Conservation (phyloP, 2,113 vertebrate genomes). For the Gobiocypris rarus region DNA sequence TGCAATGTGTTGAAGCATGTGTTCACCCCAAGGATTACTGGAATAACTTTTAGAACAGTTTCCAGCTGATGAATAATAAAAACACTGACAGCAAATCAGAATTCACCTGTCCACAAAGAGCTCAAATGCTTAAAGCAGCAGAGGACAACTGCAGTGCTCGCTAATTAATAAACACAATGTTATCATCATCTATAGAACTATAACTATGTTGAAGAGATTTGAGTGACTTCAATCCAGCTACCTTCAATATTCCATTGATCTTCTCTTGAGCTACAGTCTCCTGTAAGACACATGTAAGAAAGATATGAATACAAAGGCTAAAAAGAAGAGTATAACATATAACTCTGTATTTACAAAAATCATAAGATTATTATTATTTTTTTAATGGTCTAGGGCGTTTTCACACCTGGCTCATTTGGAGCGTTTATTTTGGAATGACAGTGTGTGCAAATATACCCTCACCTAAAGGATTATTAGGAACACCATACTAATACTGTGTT, state of each 20-base stretch:
- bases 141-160: no score
- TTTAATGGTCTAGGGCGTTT: no score
- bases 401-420: no score
- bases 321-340: conserved; percentile 39
- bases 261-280: conserved; percentile 73
- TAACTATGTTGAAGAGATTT: not conserved
- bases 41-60: no score
- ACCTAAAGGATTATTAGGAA: no score
- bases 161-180: not conserved
- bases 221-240: conserved; percentile 61
- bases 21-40: no score
- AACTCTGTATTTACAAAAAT: no score
- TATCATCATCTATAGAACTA: not conserved
- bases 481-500: no score
- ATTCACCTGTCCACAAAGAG: not conserved
- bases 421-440: no score
- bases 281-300: conserved; percentile 72
- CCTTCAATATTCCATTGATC: conserved; percentile 74
- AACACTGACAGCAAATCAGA: not conserved
- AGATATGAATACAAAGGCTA: conserved; percentile 52
- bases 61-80: not conserved
- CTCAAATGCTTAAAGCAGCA: not conserved
- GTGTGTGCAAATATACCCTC: no score
- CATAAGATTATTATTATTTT: no score
- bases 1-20: conserved; percentile 25